Evolutionary conservation across 2,113 vertebrate genomes (phyloP).

Genomic region (Cygnus buccinator): DNA sequence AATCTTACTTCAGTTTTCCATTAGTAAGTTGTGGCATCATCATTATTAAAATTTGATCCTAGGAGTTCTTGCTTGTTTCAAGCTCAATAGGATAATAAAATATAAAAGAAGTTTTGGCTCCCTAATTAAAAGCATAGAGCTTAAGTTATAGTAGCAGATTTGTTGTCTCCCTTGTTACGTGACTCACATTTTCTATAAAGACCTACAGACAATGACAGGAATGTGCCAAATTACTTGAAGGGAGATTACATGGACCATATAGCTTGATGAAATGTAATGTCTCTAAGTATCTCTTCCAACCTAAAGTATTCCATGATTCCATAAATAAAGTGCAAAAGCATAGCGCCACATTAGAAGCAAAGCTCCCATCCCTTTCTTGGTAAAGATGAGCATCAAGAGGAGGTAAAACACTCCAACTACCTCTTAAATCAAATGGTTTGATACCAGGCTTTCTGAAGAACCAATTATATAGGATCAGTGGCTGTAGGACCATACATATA

Average conservation of each 20-base stretch:
- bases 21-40: background rate
- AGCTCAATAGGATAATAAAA: slow-evolving; percentile 1
- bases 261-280: background rate
- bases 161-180: background rate
- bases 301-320: background rate
- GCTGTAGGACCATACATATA: background rate
- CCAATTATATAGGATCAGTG: background rate
- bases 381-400: background rate
- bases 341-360: background rate
- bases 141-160: background rate
- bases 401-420: background rate
- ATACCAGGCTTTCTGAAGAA: background rate
- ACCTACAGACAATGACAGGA: background rate
- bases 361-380: background rate
- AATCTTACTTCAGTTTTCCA: background rate
- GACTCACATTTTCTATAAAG: background rate
- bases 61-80: background rate
- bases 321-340: background rate
- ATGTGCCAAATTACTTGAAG: background rate
- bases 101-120: background rate
- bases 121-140: background rate
- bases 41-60: background rate
- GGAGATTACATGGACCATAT: background rate
- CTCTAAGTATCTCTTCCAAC: background rate
- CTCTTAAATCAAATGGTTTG: background rate